phyloP scores from a whole-genome alignment of 2,797 vertebrate species.

The Lithobates sylvaticus region DNA sequence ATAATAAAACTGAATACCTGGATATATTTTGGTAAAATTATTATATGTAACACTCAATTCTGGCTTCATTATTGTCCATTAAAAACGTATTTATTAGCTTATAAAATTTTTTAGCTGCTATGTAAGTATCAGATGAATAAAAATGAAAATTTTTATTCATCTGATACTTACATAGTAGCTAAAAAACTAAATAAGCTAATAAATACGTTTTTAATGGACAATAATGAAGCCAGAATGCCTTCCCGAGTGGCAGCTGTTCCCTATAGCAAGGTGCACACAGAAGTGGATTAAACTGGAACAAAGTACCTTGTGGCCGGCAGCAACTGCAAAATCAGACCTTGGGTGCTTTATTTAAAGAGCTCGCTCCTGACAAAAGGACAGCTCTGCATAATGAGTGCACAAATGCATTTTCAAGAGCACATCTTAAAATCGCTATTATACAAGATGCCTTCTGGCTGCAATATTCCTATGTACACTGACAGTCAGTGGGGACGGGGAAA shows the following conservation, averaged over 20 bases:
- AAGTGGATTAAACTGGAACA: conserved; percentile 55
- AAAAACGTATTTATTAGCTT: too few species aligned
- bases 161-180: neutral
- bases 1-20: neutral
- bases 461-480: conserved; percentile 71
- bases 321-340: conserved; percentile 68
- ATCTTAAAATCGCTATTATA: conserved; percentile 74
- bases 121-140: too few species aligned
- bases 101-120: too few species aligned
- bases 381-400: conserved; percentile 71
- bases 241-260: conserved; percentile 56
- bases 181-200: neutral
- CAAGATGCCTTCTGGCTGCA: conserved; percentile 74
- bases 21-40: neutral
- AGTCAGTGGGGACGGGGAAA: conserved; percentile 71
- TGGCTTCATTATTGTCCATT: too few species aligned
- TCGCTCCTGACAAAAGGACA: conserved; percentile 72
- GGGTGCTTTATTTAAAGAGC: conserved; percentile 74
- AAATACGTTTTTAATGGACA: neutral
- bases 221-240: neutral
- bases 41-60: neutral
- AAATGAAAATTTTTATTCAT: neutral
- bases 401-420: conserved; percentile 74
- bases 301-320: conserved; percentile 66
- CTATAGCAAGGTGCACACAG: conserved; percentile 55